Conservation (phyloP, 1,140 invertebrate species). For the Trigoniulus corallinus region DNA sequence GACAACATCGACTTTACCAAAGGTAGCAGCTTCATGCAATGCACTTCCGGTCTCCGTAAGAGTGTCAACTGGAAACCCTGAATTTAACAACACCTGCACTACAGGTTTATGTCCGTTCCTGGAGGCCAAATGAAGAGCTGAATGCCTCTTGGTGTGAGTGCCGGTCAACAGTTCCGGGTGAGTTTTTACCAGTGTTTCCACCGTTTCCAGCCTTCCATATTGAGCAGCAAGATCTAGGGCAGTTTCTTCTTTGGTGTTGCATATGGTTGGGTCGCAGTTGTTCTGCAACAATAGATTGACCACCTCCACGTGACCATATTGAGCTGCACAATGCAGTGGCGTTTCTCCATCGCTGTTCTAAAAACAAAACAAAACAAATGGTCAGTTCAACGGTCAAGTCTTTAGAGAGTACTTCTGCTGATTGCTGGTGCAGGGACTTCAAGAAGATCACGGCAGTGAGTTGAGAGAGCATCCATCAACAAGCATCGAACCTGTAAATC, state of each 20-base stretch:
- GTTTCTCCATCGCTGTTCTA: slow-evolving; percentile 88
- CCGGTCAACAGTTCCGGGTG: slow-evolving; percentile 44
- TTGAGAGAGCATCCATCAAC: no score
- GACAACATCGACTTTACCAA: slow-evolving; percentile 82
- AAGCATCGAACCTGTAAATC: no score
- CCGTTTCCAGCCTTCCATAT: slow-evolving; percentile 59
- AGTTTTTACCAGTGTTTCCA: slow-evolving; percentile 62
- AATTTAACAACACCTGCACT: slow-evolving; percentile 59
- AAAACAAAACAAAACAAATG: no score
- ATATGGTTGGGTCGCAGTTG: slow-evolving; percentile 73
- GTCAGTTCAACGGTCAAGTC: no score
- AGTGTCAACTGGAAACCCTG: slow-evolving; percentile 77
- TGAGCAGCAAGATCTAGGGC: slow-evolving; percentile 86
- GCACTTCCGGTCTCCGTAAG: slow-evolving; percentile 75
- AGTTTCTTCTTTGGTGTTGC: slow-evolving; percentile 75
- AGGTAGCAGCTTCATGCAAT: slow-evolving; percentile 85
- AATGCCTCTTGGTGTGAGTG: slow-evolving; percentile 47
- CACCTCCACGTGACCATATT: slow-evolving; percentile 84
- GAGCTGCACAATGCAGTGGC: slow-evolving; percentile 80
- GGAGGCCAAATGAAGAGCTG: slow-evolving; percentile 83
- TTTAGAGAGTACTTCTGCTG: no score
- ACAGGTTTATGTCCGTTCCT: slow-evolving; percentile 84
- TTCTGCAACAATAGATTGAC: slow-evolving; percentile 61
- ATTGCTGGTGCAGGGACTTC: no score
- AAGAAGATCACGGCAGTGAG: no score